These are phyloP conservation scores for Thera britannica DNA, from an alignment of 2,888 invertebrate genomes.

Conservation along the genomic window DNA sequence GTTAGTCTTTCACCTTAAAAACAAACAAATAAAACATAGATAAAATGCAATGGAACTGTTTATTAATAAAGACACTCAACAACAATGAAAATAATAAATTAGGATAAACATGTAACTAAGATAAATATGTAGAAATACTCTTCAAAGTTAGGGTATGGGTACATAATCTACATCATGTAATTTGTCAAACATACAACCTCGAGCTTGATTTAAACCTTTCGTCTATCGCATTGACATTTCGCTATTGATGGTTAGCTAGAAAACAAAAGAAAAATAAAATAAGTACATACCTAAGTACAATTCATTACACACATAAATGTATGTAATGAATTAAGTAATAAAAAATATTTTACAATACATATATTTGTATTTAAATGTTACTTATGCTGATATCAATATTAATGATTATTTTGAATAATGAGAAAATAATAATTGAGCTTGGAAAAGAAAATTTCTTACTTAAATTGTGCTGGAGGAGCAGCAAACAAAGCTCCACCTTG, in stretches of 20 bases:
- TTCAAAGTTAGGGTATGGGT: neutral
- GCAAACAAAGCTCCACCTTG: constrained; percentile 95
- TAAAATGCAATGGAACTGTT: constrained; percentile 4
- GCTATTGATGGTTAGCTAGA: constrained; percentile 17
- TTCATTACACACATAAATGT: neutral
- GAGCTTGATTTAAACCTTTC: neutral
- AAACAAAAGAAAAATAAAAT: constrained; percentile 2
- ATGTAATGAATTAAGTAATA: too few species aligned
- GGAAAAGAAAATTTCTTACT: constrained; percentile 74
- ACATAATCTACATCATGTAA: neutral
- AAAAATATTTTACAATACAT: too few species aligned
- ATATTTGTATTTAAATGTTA: too few species aligned
- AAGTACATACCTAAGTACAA: neutral
- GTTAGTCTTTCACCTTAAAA: neutral
- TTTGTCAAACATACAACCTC: neutral
- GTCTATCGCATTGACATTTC: constrained; percentile 1
- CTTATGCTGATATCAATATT: neutral
- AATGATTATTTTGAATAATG: neutral
- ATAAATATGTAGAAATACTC: neutral
- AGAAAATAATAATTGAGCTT: too few species aligned
- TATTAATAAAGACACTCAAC: constrained; percentile 7
- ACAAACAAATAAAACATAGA: neutral
- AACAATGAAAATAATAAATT: neutral
- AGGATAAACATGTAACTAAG: neutral
- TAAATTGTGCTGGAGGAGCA: constrained; percentile 92